Conservation (phyloP, 2,797 vertebrate genomes). For the Glossophaga mutica region DNA sequence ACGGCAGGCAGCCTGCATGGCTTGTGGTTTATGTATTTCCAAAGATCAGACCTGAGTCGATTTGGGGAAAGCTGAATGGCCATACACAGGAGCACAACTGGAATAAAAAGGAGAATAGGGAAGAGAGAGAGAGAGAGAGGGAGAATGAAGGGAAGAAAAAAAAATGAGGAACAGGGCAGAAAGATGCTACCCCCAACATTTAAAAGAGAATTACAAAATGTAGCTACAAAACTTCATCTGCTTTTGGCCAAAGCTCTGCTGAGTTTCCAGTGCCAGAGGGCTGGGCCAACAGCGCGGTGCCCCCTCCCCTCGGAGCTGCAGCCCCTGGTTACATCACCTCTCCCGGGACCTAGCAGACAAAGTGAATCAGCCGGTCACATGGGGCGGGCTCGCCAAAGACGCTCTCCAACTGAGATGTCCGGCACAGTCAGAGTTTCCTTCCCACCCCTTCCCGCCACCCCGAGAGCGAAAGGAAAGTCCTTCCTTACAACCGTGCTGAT, state of each 20-base stretch:
- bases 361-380: conserved; percentile 44
- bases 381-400: conserved; percentile 10
- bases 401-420: neutral
- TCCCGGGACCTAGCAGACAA: neutral
- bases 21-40: neutral
- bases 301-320: neutral
- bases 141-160: neutral
- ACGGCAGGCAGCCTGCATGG: neutral
- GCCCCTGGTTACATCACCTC: conserved; percentile 33
- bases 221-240: neutral
- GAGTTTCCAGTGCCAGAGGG: neutral
- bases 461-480: neutral
- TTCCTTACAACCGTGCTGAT: neutral
- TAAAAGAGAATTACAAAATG: neutral
- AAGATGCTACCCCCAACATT: neutral
- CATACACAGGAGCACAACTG: neutral
- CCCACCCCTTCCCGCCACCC: neutral
- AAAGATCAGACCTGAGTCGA: neutral
- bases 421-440: conserved; percentile 29
- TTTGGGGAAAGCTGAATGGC: neutral
- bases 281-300: neutral
- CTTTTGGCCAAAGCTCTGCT: neutral
- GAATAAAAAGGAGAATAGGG: neutral
- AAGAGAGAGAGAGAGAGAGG: neutral
- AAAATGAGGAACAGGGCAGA: neutral